A percentile compares a stretch with the other conserved stretches of the same genome.
phyloP scores from a whole-genome alignment of 2,888 invertebrate species.

The Hemistola chrysoprasaria region DNA sequence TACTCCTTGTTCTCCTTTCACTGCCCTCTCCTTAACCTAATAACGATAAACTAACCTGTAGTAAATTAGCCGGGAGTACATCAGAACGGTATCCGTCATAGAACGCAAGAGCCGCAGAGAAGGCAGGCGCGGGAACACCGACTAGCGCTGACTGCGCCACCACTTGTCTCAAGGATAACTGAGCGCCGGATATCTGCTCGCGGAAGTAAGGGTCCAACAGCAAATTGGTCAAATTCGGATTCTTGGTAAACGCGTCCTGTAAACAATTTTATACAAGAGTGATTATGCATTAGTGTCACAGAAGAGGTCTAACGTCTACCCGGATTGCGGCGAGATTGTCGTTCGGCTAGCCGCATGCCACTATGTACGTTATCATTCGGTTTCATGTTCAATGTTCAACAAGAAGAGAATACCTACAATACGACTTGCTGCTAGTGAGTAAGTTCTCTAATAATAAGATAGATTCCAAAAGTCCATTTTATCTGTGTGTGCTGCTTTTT shows the following conservation, averaged over 20 bases:
- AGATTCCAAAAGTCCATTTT: too few species aligned
- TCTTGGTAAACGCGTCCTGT: constrained; percentile 94
- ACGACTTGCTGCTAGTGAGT: too few species aligned
- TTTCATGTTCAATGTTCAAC: too few species aligned
- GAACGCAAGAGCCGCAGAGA: constrained; percentile 97
- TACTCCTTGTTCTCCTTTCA: too few species aligned
- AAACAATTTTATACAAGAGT: not conserved
- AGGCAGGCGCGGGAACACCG: constrained; percentile 97
- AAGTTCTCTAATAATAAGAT: too few species aligned
- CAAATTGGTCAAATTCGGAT: constrained; percentile 92
- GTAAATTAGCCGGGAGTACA: constrained; percentile 95
- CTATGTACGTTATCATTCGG: too few species aligned
- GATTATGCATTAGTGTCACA: not conserved
- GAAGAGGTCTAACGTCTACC: too few species aligned
- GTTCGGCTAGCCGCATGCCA: too few species aligned
- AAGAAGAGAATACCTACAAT: too few species aligned
- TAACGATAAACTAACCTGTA: constrained; percentile 92
- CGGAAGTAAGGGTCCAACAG: constrained; percentile 97
- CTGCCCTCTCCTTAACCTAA: too few species aligned
- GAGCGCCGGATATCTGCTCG: constrained; percentile 90
- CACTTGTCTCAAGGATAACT: constrained; percentile 92
- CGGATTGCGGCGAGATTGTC: too few species aligned
- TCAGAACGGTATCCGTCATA: constrained; percentile 97
- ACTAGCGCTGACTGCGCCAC: constrained; percentile 86
- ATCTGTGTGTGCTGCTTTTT: too few species aligned